These are phyloP conservation scores for Oplegnathus fasciatus DNA, from an alignment of 2,113 vertebrate species.

Conservation along the genomic window DNA sequence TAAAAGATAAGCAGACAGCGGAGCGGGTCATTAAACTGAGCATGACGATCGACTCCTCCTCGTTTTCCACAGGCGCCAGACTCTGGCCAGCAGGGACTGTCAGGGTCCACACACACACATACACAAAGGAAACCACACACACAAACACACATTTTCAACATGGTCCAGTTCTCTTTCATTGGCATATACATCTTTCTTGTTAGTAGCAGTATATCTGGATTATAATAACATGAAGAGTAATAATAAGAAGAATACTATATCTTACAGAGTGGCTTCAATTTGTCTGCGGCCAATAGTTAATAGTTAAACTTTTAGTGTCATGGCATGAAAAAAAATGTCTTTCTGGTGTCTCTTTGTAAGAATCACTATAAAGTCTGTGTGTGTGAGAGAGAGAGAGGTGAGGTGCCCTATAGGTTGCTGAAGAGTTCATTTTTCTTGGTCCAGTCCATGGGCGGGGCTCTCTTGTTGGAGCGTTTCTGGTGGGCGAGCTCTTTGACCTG, in stretches of 20 bases:
- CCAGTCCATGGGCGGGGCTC: slow-evolving; percentile 98
- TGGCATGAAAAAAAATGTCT: slow-evolving; percentile 18
- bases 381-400: slow-evolving; percentile 12
- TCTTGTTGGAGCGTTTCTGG: slow-evolving; percentile 95
- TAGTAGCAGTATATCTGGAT: slow-evolving; percentile 77
- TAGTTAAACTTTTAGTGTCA: slow-evolving; percentile 39
- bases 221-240: slow-evolving; percentile 69
- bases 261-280: slow-evolving; percentile 60
- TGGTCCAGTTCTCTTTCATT: slow-evolving; percentile 57
- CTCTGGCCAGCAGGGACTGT: slow-evolving; percentile 63
- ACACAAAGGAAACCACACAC: background rate
- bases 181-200: slow-evolving; percentile 61
- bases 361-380: slow-evolving; percentile 34
- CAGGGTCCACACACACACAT: slow-evolving; percentile 24
- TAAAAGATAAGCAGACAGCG: background rate
- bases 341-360: slow-evolving; percentile 17
- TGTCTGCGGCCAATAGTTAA: slow-evolving; percentile 24
- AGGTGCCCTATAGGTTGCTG: slow-evolving; percentile 90
- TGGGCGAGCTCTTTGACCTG: slow-evolving; percentile 94
- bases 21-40: slow-evolving; percentile 1
- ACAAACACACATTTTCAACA: slow-evolving; percentile 26
- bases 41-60: background rate
- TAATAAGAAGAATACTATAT: slow-evolving; percentile 56
- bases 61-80: slow-evolving; percentile 49
- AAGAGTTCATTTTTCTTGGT: slow-evolving; percentile 99